Conservation (phyloP, 2,113 vertebrate genomes). For the Gadus macrocephalus region DNA sequence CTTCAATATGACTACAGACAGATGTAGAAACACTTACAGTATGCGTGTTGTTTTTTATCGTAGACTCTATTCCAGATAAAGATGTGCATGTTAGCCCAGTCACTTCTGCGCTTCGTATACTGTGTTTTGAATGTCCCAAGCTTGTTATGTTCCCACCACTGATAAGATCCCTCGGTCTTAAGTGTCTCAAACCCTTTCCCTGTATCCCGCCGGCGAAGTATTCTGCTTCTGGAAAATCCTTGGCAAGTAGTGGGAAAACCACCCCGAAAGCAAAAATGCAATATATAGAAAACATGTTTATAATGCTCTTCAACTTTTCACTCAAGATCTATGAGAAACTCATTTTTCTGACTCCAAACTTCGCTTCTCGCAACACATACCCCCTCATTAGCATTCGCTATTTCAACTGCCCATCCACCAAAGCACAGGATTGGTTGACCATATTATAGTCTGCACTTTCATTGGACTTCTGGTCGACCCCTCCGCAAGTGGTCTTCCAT, state of each 20-base stretch:
- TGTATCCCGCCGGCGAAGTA: background rate
- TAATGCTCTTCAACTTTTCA: slow-evolving; percentile 10
- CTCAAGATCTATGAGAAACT: slow-evolving; percentile 7
- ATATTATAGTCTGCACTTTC: slow-evolving; percentile 34
- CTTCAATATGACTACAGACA: background rate
- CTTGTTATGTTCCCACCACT: background rate
- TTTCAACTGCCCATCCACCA: slow-evolving; percentile 47
- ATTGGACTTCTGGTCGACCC: slow-evolving; percentile 44
- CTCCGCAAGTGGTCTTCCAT: too few species aligned
- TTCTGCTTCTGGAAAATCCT: background rate
- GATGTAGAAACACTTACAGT: slow-evolving; percentile 65
- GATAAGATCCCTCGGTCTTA: background rate
- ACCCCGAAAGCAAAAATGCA: slow-evolving; percentile 39
- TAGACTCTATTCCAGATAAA: slow-evolving; percentile 52
- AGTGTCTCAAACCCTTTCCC: slow-evolving; percentile 23
- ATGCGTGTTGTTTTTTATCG: slow-evolving; percentile 77
- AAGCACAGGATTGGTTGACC: slow-evolving; percentile 46
- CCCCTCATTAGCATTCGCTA: slow-evolving; percentile 40
- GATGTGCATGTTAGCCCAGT: slow-evolving; percentile 64
- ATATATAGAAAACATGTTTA: slow-evolving; percentile 39
- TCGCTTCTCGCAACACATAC: slow-evolving; percentile 24
- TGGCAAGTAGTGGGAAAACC: slow-evolving; percentile 16
- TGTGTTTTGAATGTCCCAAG: slow-evolving; percentile 33
- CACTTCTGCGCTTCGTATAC: slow-evolving; percentile 39
- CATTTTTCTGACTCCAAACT: slow-evolving; percentile 6